phyloP scores from a whole-genome alignment of 2,888 invertebrate genomes.

The Caenorhabditis doughertyi region DNA sequence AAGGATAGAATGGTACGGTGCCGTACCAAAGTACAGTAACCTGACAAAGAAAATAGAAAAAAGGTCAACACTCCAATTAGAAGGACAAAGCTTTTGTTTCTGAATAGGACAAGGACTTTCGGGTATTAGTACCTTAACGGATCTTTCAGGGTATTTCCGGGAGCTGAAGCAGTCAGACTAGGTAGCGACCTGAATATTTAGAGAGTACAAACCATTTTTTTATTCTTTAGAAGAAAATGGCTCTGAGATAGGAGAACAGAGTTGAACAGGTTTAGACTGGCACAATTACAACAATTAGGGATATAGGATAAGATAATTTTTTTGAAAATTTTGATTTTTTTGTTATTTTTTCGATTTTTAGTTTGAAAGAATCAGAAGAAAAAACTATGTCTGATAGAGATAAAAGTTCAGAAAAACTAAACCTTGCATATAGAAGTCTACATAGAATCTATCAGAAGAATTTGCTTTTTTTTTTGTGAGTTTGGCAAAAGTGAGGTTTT shows the following conservation, averaged over 20 bases:
- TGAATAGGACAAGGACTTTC: conserved; percentile 25
- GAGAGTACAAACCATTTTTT: conserved; percentile 24
- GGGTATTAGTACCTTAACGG: conserved; percentile 73
- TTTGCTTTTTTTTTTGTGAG: not conserved
- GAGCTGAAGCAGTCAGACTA: conserved; percentile 76
- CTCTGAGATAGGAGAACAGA: not conserved
- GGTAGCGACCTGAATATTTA: conserved; percentile 75
- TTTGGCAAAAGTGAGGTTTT: not conserved
- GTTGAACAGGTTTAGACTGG: too few relatives aligned
- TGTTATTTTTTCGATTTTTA: not conserved
- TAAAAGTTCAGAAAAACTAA: conserved; percentile 17
- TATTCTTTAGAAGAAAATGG: not conserved
- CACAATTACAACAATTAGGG: conserved; percentile 25
- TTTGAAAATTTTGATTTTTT: not conserved
- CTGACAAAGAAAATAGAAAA: not conserved
- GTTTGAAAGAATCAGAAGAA: not conserved
- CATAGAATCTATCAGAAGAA: not conserved
- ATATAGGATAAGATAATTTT: not conserved
- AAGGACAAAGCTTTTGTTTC: conserved; percentile 10
- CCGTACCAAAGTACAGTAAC: not conserved
- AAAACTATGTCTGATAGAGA: conserved; percentile 4
- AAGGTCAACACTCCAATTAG: conserved; percentile 4
- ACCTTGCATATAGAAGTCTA: conserved; percentile 40
- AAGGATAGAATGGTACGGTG: conserved; percentile 44
- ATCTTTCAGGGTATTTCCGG: conserved; percentile 76